phyloP scores from a whole-genome alignment of 2,797 vertebrate genomes.

The Hirundo rustica region DNA sequence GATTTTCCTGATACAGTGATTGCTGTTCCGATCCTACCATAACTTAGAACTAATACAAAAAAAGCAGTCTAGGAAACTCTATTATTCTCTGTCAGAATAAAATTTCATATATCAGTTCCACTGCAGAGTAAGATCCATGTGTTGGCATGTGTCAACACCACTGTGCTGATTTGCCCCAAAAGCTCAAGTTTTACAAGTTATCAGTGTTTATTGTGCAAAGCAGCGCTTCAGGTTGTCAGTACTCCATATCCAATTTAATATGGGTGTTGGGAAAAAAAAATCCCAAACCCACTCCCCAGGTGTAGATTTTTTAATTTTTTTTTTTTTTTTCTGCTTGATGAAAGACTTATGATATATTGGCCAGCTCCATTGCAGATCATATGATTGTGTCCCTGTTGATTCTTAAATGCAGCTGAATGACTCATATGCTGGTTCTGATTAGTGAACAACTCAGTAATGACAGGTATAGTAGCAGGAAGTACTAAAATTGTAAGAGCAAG shows the following conservation, averaged over 20 bases:
- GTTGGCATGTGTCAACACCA: background rate
- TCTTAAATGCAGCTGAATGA: background rate
- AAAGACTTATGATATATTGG: background rate
- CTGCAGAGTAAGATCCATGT: background rate
- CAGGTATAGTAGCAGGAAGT: background rate
- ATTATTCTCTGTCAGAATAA: background rate
- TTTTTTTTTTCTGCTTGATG: background rate
- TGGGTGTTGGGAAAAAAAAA: background rate
- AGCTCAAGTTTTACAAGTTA: background rate
- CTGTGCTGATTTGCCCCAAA: background rate
- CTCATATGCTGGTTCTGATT: background rate
- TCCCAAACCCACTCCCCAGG: background rate
- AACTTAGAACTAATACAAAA: background rate
- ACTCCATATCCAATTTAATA: background rate
- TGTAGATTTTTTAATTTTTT: background rate
- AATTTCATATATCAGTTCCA: background rate
- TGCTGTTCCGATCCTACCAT: background rate
- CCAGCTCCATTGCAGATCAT: background rate
- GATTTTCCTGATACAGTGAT: background rate
- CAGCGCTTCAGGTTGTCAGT: background rate
- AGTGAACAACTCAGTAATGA: background rate
- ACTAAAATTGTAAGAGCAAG: background rate
- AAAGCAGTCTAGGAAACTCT: background rate
- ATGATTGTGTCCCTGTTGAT: background rate
- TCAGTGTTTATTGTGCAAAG: background rate